Evolutionary conservation across 2,888 invertebrate genomes (phyloP), one percentile per base, ranked within the genome.

Genomic region (Athalia rosae): DNA sequence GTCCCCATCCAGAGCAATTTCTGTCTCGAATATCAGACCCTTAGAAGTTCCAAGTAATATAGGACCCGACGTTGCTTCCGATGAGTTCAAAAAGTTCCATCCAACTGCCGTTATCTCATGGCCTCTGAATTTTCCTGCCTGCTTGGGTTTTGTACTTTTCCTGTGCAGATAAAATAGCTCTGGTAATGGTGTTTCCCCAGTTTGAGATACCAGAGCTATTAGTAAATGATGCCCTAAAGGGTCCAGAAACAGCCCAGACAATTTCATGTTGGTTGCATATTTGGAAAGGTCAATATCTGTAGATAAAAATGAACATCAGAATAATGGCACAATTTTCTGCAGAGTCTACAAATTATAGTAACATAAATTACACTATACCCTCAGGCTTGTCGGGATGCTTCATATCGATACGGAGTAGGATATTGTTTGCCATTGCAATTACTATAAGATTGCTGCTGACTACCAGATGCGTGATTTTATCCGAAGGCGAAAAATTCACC

Each of bases 61-160:
- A 0, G 96, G 94, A 0, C 96, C 96, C 0, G 98, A 97, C 0
- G 94, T 92, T 0, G 88, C 90, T 79, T 94, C 94, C 0, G 93
- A 94, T 2, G 92, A 93, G 82, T 95, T 95, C 78, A 93, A 92
- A 82, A 93, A 93, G 89, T 96, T 98, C 95, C 98, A 99, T 0
- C 95, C 98, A 0, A 99, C 95, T 71, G 97, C 95, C 0, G 98
- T 97, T 43, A 99, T 94, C 87, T 96, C 95, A 88, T 97, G 96
- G 59, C 95, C 94, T 81, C 92, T 91, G 66, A 94, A 93, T 88
- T 94, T 95, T 48, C 87, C 86, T 56, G 90, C 91, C 92, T 90
- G 92, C 85, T 95, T 95, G 8, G 95, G 92, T 89, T 96, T 97
- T 3, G 92, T 93, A 15, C 94, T 94, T 85, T 94, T 95, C 77